Percentiles rank a stretch among this genome's conserved stretches.
phyloP scores from a whole-genome alignment of 2,888 invertebrate genomes.

The Anodontia alba region DNA sequence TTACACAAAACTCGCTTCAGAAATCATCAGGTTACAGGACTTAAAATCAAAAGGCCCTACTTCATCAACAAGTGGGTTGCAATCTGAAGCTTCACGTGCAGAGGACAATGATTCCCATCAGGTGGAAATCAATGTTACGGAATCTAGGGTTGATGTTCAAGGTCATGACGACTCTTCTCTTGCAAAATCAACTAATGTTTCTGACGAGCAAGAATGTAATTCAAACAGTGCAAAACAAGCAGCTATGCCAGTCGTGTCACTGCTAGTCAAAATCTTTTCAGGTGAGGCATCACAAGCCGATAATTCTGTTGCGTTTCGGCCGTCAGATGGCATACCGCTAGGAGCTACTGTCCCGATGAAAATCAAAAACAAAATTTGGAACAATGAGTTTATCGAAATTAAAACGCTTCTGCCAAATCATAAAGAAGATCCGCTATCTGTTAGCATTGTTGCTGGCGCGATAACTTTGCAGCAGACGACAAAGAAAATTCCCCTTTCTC shows the following conservation, averaged over 20 bases:
- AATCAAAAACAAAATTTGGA: not conserved
- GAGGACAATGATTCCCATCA: too few relatives aligned
- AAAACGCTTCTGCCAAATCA: not conserved
- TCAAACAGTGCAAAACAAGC: too few relatives aligned
- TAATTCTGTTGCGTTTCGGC: not conserved
- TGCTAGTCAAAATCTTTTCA: not conserved
- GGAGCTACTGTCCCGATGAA: not conserved
- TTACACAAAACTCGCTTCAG: not conserved
- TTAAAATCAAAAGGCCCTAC: too few relatives aligned
- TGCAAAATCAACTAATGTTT: not conserved
- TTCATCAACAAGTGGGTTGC: too few relatives aligned
- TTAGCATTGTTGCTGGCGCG: not conserved
- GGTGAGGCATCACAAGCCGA: not conserved
- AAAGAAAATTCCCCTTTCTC: not conserved
- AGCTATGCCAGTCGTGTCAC: constrained; percentile 6
- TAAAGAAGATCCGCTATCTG: not conserved
- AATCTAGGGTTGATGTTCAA: too few relatives aligned
- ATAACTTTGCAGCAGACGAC: not conserved
- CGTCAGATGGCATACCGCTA: not conserved
- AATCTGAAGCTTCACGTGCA: too few relatives aligned
- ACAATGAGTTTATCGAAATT: not conserved
- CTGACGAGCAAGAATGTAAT: too few relatives aligned
- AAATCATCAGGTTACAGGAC: not conserved
- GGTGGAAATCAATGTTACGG: too few relatives aligned
- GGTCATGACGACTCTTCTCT: too few relatives aligned